These are phyloP conservation scores for Eremophila alpestris DNA, from an alignment of 2,797 vertebrate genomes.

Conservation along the genomic window DNA sequence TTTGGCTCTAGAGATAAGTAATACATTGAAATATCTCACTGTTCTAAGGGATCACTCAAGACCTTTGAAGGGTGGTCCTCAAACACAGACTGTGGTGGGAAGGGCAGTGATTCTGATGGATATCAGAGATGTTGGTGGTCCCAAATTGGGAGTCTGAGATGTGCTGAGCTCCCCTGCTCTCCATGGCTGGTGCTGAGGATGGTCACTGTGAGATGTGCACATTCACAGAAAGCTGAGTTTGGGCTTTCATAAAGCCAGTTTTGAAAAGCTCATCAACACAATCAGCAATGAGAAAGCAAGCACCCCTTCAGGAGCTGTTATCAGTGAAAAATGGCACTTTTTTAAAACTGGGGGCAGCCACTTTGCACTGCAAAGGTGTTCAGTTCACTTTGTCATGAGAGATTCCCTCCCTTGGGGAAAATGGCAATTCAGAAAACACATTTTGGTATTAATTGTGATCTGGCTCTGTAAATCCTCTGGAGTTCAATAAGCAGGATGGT, in stretches of 20 bases:
- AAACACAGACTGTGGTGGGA: background rate
- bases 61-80: background rate
- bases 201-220: fast-evolving
- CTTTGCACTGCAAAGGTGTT: background rate
- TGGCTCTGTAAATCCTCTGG: background rate
- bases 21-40: background rate
- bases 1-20: background rate
- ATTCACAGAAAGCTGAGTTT: background rate
- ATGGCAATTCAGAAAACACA: background rate
- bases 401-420: background rate
- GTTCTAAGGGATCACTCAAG: background rate
- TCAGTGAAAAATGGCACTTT: background rate
- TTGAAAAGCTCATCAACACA: background rate
- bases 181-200: background rate
- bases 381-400: background rate
- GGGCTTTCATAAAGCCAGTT: background rate
- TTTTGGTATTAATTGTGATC: background rate
- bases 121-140: background rate
- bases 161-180: background rate
- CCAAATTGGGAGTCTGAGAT: fast-evolving
- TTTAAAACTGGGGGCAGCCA: background rate
- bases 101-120: background rate
- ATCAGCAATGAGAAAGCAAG: background rate
- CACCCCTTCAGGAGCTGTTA: background rate
- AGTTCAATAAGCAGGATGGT: background rate